phyloP scores from a whole-genome alignment of 2,888 invertebrate species.

The Terebella lapidaria region DNA sequence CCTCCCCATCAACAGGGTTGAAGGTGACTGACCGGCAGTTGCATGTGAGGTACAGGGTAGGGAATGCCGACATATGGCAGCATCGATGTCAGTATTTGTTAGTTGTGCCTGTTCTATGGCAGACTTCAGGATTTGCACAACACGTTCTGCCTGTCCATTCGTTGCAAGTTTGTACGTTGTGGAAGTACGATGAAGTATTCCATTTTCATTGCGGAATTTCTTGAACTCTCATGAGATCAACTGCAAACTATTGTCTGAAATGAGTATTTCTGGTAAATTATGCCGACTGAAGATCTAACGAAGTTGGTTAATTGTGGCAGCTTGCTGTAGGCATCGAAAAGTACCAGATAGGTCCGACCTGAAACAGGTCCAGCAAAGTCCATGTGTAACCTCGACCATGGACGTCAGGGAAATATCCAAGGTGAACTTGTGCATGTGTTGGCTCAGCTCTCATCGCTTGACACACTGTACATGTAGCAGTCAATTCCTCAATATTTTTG shows the following conservation, averaged over 20 bases:
- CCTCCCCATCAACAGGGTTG: neutral
- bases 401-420: neutral
- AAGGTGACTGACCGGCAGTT: neutral
- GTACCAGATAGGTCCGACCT: neutral
- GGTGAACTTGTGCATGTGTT: neutral
- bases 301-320: neutral
- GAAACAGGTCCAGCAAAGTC: neutral
- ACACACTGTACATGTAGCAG: neutral
- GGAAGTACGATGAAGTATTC: neutral
- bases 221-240: neutral
- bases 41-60: neutral
- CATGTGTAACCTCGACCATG: neutral
- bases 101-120: neutral
- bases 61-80: neutral
- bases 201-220: neutral
- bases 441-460: neutral
- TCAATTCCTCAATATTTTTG: neutral
- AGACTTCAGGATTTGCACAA: neutral
- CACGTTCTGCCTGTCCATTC: constrained; percentile 1
- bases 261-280: neutral
- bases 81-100: neutral
- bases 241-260: neutral
- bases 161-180: neutral
- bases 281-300: neutral
- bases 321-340: constrained; percentile 1